Base-by-base conservation (phyloP, 2,888 invertebrate species). In the Pyrrhosoma nymphula region DNA sequence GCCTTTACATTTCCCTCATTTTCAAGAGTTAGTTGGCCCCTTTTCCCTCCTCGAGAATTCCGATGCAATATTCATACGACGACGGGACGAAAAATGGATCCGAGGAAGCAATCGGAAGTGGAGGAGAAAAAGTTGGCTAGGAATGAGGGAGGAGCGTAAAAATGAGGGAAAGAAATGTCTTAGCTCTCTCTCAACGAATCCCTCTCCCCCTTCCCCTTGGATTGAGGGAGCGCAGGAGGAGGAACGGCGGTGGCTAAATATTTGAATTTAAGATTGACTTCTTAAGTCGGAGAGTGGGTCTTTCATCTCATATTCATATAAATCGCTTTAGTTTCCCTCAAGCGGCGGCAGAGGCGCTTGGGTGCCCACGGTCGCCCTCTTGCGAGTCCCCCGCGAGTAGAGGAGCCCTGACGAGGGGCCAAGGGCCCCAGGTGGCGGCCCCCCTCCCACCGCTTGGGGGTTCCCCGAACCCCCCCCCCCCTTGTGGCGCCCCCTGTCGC, bases 251-350 rank as follows among this genome's bases (percentile, higher is more conserved):
- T 8, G 56, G 60, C 60, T 60, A 93, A 93, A 56, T n/a, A 93
- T 93, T 69, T 69, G 69, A 93, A 93, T 93, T 93, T 93, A 69
- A 93, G 69, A 93, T 93, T 93, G 69, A 56, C 69, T 47, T 69
- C 39, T 82, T 82, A 82, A 35, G 35, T 26, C n/a, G 23, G 69
- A n/a, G 26, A n/a, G n/a, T 14, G 35, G 82, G n/a, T 35, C 26
- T 82, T 35, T 82, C 82, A 82, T 82, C 82, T 82, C 82, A 82
- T 82, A 82, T 82, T 82, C 82, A 82, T 82, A 35, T 82, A 35
- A 30, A 82, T 82, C 30, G 35, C 35, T 82, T 82, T 35, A 82
- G 82, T 82, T 82, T 35, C 35, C 35, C 82, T 35, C 82, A 30
- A 18, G 30, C 30, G 30, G 75, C n/a, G 69, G 26, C n/a, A 26